A percentile compares a stretch with the other conserved stretches of the same genome.
phyloP scores from a whole-genome alignment of 2,113 vertebrate species.

The Dasyprocta punctata region DNA sequence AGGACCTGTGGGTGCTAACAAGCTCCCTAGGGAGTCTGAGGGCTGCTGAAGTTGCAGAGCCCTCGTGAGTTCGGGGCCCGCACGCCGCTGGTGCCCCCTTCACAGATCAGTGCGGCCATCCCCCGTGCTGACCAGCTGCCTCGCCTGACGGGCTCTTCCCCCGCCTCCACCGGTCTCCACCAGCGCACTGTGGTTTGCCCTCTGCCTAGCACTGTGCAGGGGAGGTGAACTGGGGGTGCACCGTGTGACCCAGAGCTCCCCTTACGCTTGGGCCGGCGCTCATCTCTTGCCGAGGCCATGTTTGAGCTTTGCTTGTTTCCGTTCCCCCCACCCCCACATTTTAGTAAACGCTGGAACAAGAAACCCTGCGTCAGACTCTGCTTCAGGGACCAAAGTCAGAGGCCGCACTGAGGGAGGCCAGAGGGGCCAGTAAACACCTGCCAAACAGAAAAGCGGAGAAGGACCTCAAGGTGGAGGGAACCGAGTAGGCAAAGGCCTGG shows the following conservation, averaged over 20 bases:
- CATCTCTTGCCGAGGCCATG: rapidly evolving
- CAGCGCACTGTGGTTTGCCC: neutral
- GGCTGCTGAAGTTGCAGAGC: neutral
- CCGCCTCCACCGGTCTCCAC: rapidly evolving
- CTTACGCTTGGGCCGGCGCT: rapidly evolving
- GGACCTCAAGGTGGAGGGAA: neutral
- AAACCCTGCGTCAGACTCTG: neutral
- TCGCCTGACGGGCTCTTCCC: neutral
- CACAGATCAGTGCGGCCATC: neutral
- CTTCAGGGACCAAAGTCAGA: neutral
- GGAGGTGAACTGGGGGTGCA: neutral
- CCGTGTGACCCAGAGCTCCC: neutral
- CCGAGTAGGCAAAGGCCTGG: neutral
- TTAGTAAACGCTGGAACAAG: neutral
- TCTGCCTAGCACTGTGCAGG: neutral
- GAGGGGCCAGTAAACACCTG: neutral
- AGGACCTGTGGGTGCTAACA: neutral
- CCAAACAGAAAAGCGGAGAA: neutral
- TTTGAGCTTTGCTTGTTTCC: neutral
- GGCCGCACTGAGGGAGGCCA: neutral
- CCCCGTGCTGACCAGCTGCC: neutral
- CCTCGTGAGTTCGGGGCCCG: rapidly evolving
- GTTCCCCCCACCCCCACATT: neutral
- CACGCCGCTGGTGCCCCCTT: too few species aligned
- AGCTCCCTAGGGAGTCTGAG: neutral